phyloP scores from a whole-genome alignment of 2,113 vertebrate genomes.

The Aix galericulata region DNA sequence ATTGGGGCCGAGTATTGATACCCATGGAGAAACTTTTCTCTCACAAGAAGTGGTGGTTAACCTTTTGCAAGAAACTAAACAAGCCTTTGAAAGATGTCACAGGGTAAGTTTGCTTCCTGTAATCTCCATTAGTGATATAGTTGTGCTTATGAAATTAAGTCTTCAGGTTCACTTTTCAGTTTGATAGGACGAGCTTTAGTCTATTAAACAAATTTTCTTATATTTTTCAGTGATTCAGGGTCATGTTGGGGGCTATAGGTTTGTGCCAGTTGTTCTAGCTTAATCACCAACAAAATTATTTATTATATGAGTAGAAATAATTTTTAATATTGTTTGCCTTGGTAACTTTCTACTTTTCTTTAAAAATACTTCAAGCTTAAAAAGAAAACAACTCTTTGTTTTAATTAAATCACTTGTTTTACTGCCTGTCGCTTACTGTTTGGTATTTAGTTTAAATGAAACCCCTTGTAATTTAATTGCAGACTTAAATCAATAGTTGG shows the following conservation, averaged over 20 bases:
- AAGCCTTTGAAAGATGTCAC: conserved; percentile 98
- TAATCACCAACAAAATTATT: neutral
- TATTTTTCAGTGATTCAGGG: neutral
- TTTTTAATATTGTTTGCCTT: neutral
- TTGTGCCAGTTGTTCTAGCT: neutral
- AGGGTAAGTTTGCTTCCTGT: conserved; percentile 80
- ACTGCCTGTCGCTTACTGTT: neutral
- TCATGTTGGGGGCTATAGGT: neutral
- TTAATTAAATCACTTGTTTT: neutral
- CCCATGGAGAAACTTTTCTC: conserved; percentile 96
- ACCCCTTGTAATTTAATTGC: conserved; percentile 3
- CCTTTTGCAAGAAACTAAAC: conserved; percentile 96
- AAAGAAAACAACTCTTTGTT: neutral
- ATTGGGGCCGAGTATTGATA: conserved; percentile 94
- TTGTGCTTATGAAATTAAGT: neutral
- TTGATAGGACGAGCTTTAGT: neutral
- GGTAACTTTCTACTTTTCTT: neutral
- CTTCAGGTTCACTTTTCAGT: neutral
- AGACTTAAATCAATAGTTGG: neutral
- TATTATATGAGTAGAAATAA: neutral
- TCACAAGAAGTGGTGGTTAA: conserved; percentile 98
- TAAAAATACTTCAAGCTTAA: neutral
- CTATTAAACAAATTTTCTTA: neutral
- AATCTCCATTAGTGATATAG: rapidly evolving
- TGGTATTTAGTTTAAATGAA: neutral